A percentile compares a stretch with the other conserved stretches of the same genome.
phyloP scores from a whole-genome alignment of 2,113 vertebrate genomes.

The Vicugna pacos region DNA sequence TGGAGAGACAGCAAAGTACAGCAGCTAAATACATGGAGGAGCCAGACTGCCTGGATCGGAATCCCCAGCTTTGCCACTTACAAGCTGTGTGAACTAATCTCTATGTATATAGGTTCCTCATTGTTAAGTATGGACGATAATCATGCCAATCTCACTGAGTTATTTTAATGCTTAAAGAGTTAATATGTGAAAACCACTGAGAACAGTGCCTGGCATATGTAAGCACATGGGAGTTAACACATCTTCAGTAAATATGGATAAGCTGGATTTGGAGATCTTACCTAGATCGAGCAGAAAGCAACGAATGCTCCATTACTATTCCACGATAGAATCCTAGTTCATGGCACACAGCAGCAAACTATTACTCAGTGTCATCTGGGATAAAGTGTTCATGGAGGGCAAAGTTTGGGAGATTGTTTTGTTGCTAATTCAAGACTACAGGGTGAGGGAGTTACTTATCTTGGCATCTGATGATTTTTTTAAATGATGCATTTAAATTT shows the following conservation, averaged over 20 bases:
- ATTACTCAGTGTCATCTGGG: background rate
- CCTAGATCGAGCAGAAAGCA: background rate
- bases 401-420: background rate
- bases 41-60: background rate
- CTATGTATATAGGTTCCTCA: background rate
- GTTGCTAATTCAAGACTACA: background rate
- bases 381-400: background rate
- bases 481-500: background rate
- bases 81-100: background rate
- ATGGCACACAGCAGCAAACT: background rate
- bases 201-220: background rate
- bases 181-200: background rate
- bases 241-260: slow-evolving; percentile 3
- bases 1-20: background rate
- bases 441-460: background rate
- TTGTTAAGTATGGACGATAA: background rate
- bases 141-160: background rate
- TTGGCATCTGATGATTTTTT: background rate
- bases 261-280: background rate
- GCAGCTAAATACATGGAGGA: background rate
- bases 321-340: background rate
- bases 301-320: background rate
- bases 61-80: background rate
- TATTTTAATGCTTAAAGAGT: background rate
- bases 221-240: slow-evolving; percentile 27